phyloP scores from a whole-genome alignment of 2,888 invertebrate genomes.

The Amphipyra tragopoginis region DNA sequence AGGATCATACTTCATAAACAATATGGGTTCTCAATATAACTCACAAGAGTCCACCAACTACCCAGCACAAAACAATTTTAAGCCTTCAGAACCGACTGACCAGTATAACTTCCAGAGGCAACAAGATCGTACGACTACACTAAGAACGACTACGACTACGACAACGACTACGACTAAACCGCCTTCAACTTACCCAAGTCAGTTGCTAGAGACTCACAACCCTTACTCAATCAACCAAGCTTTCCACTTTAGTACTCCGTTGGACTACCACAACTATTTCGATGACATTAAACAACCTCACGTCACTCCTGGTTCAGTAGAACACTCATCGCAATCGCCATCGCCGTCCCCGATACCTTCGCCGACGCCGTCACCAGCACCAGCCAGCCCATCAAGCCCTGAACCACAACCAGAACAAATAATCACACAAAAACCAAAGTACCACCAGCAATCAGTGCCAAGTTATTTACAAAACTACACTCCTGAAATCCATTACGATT shows the following conservation, averaged over 20 bases:
- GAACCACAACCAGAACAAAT: slow-evolving; percentile 66
- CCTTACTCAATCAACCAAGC: slow-evolving; percentile 88
- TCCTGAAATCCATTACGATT: slow-evolving; percentile 83
- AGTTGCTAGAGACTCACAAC: slow-evolving; percentile 84
- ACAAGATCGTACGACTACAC: slow-evolving; percentile 67
- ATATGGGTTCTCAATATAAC: slow-evolving; percentile 72
- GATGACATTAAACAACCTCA: slow-evolving; percentile 80
- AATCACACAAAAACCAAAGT: slow-evolving; percentile 72
- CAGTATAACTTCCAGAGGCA: slow-evolving; percentile 70
- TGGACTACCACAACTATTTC: slow-evolving; percentile 82
- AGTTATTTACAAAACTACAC: slow-evolving; percentile 79
- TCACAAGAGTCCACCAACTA: slow-evolving; percentile 69
- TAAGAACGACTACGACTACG: slow-evolving; percentile 68
- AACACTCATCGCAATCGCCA: slow-evolving; percentile 59
- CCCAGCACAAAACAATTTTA: slow-evolving; percentile 64
- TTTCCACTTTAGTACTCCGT: slow-evolving; percentile 85
- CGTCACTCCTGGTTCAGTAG: slow-evolving; percentile 65
- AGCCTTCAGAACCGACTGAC: slow-evolving; percentile 62
- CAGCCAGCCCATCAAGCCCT: slow-evolving; percentile 57
- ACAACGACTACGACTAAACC: slow-evolving; percentile 73
- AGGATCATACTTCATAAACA: slow-evolving; percentile 76
- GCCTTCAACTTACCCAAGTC: slow-evolving; percentile 80
- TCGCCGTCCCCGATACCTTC: slow-evolving; percentile 21
- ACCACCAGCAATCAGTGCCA: slow-evolving; percentile 73
- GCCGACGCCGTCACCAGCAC: slow-evolving; percentile 45